Conservation (phyloP, 1,140 invertebrate species). For the Calliopsis andreniformis region DNA sequence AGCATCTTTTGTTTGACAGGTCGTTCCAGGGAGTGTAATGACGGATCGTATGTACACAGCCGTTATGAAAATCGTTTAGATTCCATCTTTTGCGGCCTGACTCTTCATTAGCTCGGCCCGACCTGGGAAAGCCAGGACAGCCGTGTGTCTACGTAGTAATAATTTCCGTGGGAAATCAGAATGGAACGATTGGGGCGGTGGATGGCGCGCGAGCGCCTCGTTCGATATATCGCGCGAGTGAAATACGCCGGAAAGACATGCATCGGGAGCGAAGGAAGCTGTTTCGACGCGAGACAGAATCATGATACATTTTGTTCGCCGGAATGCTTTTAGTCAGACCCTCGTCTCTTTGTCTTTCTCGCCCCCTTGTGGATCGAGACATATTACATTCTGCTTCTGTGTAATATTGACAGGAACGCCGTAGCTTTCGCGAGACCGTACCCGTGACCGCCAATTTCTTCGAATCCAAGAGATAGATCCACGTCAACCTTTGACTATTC, state of each 20-base stretch:
- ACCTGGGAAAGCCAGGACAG: not conserved
- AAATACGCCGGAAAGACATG: not conserved
- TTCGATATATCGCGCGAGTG: conserved; percentile 1
- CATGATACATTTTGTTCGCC: conserved; percentile 34
- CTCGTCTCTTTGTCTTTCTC: conserved; percentile 1
- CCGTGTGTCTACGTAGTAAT: not conserved
- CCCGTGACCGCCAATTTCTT: conserved; percentile 12
- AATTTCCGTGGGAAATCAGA: not conserved
- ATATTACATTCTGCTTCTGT: conserved; percentile 18
- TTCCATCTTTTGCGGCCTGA: not conserved
- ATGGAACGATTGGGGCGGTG: not conserved
- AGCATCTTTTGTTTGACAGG: not conserved
- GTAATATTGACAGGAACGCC: conserved; percentile 16
- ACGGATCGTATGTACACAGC: not conserved
- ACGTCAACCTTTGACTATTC: not conserved
- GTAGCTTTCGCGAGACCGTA: not conserved
- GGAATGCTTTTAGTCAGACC: conserved; percentile 31
- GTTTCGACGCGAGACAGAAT: not conserved
- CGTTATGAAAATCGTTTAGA: conserved; percentile 11
- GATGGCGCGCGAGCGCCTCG: not conserved
- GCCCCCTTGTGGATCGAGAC: not conserved
- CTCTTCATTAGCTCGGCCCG: not conserved
- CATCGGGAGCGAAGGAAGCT: not conserved
- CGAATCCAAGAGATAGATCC: not conserved
- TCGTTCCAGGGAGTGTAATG: not conserved